These are phyloP conservation scores for Melolontha melolontha DNA, from an alignment of 2,888 invertebrate genomes.

Conservation along the genomic window DNA sequence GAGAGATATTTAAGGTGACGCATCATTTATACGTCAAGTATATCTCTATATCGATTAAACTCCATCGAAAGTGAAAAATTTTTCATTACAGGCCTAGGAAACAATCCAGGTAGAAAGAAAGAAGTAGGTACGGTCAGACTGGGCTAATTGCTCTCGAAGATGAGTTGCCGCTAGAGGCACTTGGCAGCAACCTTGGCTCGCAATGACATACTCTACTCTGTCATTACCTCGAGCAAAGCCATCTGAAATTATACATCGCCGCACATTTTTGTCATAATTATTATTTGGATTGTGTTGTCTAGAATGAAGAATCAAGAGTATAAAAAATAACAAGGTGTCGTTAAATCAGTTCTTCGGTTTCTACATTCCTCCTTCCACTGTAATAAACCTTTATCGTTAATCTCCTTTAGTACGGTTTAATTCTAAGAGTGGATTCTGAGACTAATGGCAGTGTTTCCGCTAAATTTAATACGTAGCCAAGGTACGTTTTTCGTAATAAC, in stretches of 20 bases:
- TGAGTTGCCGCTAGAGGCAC: slow-evolving; percentile 56
- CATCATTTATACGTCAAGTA: no score
- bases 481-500: no score
- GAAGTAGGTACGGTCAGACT: slow-evolving; percentile 31
- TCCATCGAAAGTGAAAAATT: no score
- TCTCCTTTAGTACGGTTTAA: no score
- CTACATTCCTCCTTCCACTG: slow-evolving; percentile 47
- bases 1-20: no score
- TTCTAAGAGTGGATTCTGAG: no score
- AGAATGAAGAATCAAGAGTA: slow-evolving; percentile 54
- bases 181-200: slow-evolving; percentile 58
- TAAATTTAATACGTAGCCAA: no score
- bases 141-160: slow-evolving; percentile 51
- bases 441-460: no score
- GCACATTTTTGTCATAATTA: slow-evolving; percentile 63
- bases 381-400: slow-evolving; percentile 49
- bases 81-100: neutral
- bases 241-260: slow-evolving; percentile 61
- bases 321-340: slow-evolving; percentile 59
- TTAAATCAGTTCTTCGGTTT: slow-evolving; percentile 51
- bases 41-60: no score
- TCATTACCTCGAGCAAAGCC: slow-evolving; percentile 59
- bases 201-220: slow-evolving; percentile 62
- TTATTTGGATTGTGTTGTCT: slow-evolving; percentile 61
- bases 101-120: slow-evolving; percentile 14